Conservation (phyloP, 2,888 invertebrate species). For the Agriopis marginaria region DNA sequence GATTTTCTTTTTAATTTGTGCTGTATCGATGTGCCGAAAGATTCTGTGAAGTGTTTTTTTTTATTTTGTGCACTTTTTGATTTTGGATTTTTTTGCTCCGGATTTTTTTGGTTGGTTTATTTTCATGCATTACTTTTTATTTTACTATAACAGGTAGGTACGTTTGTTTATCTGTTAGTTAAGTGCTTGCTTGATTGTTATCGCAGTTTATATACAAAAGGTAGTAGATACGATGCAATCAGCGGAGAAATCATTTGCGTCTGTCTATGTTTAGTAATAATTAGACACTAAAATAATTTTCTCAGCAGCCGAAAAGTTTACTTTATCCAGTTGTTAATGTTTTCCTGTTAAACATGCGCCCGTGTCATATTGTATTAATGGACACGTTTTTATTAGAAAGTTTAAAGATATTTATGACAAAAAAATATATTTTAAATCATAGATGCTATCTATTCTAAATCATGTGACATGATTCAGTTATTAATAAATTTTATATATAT, state of each 20-base stretch:
- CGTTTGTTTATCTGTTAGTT: conserved; percentile 13
- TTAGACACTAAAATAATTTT: not conserved
- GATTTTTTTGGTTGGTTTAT: conserved; percentile 82
- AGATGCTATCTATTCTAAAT: no score
- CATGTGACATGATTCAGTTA: no score
- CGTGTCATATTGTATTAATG: not conserved
- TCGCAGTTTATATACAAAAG: not conserved
- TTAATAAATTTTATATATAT: no score
- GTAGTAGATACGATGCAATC: not conserved
- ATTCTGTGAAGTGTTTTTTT: conserved; percentile 80
- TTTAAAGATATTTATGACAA: no score
- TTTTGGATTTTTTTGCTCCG: conserved; percentile 84
- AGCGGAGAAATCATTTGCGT: not conserved
- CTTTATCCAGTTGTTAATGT: not conserved
- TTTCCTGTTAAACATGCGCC: not conserved
- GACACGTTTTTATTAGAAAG: not conserved
- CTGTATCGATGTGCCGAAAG: conserved; percentile 72
- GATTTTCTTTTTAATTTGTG: conserved; percentile 71
- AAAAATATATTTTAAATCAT: no score
- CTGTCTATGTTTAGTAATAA: not conserved
- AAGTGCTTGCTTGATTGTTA: conserved; percentile 22
- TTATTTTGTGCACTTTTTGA: conserved; percentile 79
- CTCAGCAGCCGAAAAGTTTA: not conserved
- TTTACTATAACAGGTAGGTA: conserved; percentile 36
- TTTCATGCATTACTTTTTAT: conserved; percentile 60